Percentiles rank a stretch among this genome's conserved stretches.
These are phyloP conservation scores for Neomonachus schauinslandi DNA, from an alignment of 2,113 vertebrate genomes.

Conservation along the genomic window DNA sequence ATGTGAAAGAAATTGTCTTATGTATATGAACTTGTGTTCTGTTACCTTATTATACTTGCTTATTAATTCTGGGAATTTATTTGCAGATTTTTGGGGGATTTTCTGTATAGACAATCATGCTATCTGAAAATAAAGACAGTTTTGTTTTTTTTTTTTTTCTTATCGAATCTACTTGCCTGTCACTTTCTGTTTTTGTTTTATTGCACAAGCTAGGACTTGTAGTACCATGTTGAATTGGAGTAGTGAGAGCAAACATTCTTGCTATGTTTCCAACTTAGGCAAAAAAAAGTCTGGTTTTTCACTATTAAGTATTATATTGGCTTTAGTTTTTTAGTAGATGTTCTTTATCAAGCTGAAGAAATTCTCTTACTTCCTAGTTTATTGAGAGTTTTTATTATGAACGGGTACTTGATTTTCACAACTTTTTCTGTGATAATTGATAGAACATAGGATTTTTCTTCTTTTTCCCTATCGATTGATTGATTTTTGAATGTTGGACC, in stretches of 20 bases:
- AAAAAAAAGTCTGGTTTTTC: not conserved
- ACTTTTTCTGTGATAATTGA: not conserved
- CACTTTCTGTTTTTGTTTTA: not conserved
- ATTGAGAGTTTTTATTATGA: not conserved
- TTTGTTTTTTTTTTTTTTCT: not conserved
- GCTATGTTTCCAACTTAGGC: not conserved
- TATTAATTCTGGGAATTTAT: not conserved
- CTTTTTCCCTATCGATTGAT: not conserved
- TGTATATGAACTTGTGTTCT: not conserved
- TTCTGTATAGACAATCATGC: not conserved
- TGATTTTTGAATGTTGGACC: not conserved
- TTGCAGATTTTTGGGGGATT: not conserved
- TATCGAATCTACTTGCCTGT: not conserved
- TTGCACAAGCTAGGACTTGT: not conserved
- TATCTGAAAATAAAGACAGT: not conserved
- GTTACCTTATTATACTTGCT: not conserved
- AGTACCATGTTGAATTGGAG: not conserved
- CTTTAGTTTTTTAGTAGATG: not conserved
- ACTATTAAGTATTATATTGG: not conserved
- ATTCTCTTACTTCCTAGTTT: not conserved
- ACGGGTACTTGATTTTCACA: not conserved
- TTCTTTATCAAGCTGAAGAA: not conserved
- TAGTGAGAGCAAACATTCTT: not conserved
- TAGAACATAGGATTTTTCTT: not conserved
- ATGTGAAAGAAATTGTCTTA: not conserved